A percentile compares a stretch with the other conserved stretches of the same genome.
Conservation (phyloP, 2,888 invertebrate genomes). For the Drosophila flavopinicola region DNA sequence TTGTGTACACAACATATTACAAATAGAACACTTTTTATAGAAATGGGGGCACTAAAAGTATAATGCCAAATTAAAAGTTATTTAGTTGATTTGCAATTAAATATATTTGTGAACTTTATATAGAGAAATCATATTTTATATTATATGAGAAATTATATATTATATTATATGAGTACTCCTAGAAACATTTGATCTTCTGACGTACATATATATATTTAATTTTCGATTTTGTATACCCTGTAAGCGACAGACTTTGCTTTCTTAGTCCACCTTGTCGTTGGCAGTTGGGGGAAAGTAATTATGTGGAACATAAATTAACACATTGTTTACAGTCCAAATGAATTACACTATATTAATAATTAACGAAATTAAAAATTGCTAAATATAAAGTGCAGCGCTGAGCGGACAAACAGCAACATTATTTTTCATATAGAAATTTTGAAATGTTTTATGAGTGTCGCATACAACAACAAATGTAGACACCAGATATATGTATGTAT, state of each 20-base stretch:
- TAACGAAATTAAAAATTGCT: conserved; percentile 9
- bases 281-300: conserved; percentile 20
- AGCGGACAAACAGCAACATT: conserved; percentile 4
- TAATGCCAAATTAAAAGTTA: no score
- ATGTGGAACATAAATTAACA: conserved; percentile 32
- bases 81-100: no score
- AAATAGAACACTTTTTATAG: not conserved
- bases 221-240: no score
- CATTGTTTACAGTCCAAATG: conserved; percentile 24
- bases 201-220: no score
- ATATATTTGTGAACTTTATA: no score
- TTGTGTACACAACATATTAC: not conserved
- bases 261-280: not conserved
- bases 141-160: not conserved
- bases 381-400: conserved; percentile 18
- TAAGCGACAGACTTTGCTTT: not conserved
- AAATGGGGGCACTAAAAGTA: no score
- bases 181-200: not conserved
- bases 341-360: conserved; percentile 30
- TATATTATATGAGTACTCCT: not conserved
- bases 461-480: conserved; percentile 37
- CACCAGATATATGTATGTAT: conserved; percentile 15
- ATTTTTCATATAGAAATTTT: conserved; percentile 33
- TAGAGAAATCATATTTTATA: not conserved
- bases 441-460: conserved; percentile 38